phyloP scores from a whole-genome alignment of 1,140 invertebrate genomes.

The Drosophila burlai region DNA sequence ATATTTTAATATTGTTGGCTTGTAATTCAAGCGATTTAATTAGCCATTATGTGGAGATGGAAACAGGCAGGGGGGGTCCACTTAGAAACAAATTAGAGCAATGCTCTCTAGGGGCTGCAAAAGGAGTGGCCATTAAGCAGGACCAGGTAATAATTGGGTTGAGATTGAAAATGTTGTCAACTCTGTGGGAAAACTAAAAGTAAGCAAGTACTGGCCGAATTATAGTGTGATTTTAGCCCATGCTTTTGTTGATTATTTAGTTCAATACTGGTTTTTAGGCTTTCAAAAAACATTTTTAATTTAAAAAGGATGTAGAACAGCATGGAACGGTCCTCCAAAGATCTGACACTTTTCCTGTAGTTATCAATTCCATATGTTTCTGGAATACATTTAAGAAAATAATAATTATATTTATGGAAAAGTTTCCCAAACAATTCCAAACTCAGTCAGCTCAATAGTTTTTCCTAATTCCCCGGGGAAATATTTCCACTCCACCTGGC shows the following conservation, averaged over 20 bases:
- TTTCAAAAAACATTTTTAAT: neutral
- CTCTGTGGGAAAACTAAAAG: neutral
- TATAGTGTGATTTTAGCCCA: neutral
- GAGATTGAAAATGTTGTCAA: conserved; percentile 23
- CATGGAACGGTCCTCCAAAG: no score
- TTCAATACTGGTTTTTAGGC: neutral
- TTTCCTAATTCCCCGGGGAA: neutral
- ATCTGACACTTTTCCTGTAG: neutral
- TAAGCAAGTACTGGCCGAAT: neutral
- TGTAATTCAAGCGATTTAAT: conserved; percentile 81
- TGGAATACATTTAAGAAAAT: neutral
- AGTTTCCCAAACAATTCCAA: neutral
- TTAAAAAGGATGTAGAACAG: neutral
- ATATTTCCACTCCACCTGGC: conserved; percentile 18
- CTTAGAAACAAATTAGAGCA: conserved; percentile 80
- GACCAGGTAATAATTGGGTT: conserved; percentile 18
- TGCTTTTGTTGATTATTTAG: neutral
- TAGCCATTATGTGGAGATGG: conserved; percentile 67
- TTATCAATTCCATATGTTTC: neutral
- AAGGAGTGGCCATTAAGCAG: conserved; percentile 5
- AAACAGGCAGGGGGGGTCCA: conserved; percentile 24
- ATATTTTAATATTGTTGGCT: conserved; percentile 82
- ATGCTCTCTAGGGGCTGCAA: conserved; percentile 30
- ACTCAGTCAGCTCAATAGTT: conserved; percentile 10
- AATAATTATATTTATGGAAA: conserved; percentile 10